A percentile compares a stretch with the other conserved stretches of the same genome.
Conservation (phyloP, 1,140 invertebrate genomes). For the Limonius californicus region DNA sequence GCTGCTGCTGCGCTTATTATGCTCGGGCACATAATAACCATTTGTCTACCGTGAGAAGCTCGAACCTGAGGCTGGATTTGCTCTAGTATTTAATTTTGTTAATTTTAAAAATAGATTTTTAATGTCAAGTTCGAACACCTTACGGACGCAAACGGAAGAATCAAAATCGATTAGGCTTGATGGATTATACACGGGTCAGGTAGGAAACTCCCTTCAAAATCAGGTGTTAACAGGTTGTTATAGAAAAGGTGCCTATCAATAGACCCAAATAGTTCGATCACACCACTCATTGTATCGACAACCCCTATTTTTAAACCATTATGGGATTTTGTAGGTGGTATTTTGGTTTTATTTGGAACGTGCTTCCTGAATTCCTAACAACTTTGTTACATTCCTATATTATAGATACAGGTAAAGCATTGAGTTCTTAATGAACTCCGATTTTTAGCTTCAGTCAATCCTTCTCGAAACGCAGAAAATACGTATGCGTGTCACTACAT, state of each 20-base stretch:
- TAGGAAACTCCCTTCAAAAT: background rate
- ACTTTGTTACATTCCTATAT: too few species aligned
- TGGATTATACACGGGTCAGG: background rate
- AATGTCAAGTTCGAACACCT: background rate
- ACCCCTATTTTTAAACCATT: background rate
- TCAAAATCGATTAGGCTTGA: constrained; percentile 6
- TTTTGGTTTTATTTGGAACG: too few species aligned
- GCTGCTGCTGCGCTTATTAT: constrained; percentile 13
- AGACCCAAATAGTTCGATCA: constrained; percentile 1
- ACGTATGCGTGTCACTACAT: too few species aligned
- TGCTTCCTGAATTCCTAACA: too few species aligned
- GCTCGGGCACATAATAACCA: constrained; percentile 15
- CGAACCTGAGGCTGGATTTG: background rate
- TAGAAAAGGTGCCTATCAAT: background rate
- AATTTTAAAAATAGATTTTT: background rate
- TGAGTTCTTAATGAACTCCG: too few species aligned
- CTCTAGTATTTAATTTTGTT: background rate
- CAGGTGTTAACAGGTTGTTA: constrained; percentile 17
- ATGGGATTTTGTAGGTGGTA: too few species aligned
- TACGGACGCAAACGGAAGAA: too few species aligned
- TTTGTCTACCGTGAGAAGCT: constrained; percentile 19
- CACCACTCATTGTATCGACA: background rate
- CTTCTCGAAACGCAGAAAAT: too few species aligned
- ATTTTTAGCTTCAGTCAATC: too few species aligned
- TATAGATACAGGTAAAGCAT: too few species aligned